A percentile compares a stretch with the other conserved stretches of the same genome.
Evolutionary conservation across 1,140 invertebrate species (phyloP).

Genomic region (Diachasmimorpha longicaudata): DNA sequence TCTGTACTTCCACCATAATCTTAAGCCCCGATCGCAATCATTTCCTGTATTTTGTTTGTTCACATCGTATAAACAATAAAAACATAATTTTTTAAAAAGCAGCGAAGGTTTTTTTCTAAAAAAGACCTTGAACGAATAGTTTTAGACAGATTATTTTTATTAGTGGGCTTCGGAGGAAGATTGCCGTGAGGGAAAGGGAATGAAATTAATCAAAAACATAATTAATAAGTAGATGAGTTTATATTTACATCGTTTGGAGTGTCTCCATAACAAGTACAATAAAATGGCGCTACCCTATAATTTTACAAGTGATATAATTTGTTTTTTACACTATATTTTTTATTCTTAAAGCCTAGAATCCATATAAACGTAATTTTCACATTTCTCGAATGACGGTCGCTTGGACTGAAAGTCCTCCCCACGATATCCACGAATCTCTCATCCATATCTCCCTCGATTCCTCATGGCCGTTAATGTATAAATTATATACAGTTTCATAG

Average conservation of each 20-base stretch:
- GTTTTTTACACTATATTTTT: slow-evolving; percentile 49
- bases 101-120: no score
- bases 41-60: no score
- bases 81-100: no score
- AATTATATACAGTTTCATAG: slow-evolving; percentile 53
- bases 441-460: slow-evolving; percentile 26
- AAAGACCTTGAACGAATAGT: no score
- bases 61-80: no score
- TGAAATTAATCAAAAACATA: slow-evolving; percentile 32
- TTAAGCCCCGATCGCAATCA: no score
- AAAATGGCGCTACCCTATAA: slow-evolving; percentile 59
- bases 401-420: background rate
- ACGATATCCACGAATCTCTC: slow-evolving; percentile 1
- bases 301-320: slow-evolving; percentile 56
- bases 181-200: background rate
- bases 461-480: slow-evolving; percentile 44
- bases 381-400: background rate
- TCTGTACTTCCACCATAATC: no score
- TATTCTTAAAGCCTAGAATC: background rate
- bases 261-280: slow-evolving; percentile 60
- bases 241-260: slow-evolving; percentile 60
- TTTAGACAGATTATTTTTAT: no score
- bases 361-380: slow-evolving; percentile 21
- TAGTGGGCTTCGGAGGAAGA: no score
- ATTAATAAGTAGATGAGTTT: slow-evolving; percentile 63